These are phyloP conservation scores for Habrosyne pyritoides DNA, from an alignment of 2,888 invertebrate species.

Conservation along the genomic window DNA sequence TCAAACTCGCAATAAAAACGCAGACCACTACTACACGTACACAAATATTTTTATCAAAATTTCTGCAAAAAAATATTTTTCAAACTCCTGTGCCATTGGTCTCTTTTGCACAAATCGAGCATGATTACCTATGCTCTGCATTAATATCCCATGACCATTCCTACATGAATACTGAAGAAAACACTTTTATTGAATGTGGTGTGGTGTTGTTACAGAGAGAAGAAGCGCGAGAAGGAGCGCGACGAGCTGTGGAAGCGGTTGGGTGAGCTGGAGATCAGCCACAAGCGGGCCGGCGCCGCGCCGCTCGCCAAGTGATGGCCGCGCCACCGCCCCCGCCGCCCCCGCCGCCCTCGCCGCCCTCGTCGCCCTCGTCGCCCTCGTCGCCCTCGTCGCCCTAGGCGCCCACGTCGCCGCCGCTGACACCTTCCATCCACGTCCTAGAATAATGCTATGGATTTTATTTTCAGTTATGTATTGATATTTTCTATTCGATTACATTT, in stretches of 20 bases:
- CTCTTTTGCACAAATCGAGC: too few species aligned
- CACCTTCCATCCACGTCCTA: constrained; percentile 50
- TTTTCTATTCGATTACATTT: constrained; percentile 81
- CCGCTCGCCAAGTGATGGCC: constrained; percentile 81
- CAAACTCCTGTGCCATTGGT: too few species aligned
- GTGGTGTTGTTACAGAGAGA: constrained; percentile 86
- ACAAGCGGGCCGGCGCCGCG: constrained; percentile 70
- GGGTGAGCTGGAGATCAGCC: constrained; percentile 93
- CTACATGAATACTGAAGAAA: too few species aligned
- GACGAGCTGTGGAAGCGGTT: constrained; percentile 98
- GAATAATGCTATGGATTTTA: constrained; percentile 73
- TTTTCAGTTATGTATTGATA: constrained; percentile 78
- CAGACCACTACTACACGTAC: too few species aligned
- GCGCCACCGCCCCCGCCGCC: constrained; percentile 38
- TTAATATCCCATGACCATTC: too few species aligned
- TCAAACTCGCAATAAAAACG: too few species aligned
- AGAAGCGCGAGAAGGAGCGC: constrained; percentile 97
- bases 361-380: too few species aligned
- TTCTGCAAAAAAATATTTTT: too few species aligned
- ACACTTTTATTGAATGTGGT: too few species aligned
- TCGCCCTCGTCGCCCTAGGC: not conserved
- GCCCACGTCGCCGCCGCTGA: not conserved
- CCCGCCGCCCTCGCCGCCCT: not conserved
- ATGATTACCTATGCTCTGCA: too few species aligned
- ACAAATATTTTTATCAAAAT: too few species aligned